Evolutionary conservation across 2,888 invertebrate genomes (phyloP).

Genomic region (Amiota mariae): DNA sequence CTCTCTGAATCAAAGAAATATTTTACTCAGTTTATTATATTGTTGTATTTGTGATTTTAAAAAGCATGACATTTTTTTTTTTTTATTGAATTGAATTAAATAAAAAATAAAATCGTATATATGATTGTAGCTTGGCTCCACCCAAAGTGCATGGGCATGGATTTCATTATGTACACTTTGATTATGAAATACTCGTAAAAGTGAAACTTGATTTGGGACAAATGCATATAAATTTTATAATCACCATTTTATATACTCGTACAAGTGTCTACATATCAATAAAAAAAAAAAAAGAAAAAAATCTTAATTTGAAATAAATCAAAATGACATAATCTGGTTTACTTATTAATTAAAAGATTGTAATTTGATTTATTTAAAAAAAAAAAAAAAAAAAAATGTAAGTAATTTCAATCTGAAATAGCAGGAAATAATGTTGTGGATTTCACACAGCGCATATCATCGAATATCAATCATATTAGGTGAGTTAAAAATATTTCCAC

Average conservation of each 20-base stretch:
- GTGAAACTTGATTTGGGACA: conserved; percentile 18
- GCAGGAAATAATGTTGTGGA: no score
- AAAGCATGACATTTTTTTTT: background rate
- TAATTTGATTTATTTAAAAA: no score
- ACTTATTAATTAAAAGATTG: no score
- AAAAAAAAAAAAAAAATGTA: no score
- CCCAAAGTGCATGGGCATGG: conserved; percentile 13
- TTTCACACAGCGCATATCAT: no score
- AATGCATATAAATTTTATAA: no score
- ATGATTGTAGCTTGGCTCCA: conserved; percentile 7
- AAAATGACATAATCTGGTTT: no score
- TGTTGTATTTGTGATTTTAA: conserved; percentile 12
- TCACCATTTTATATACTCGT: no score
- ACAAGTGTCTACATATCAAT: background rate
- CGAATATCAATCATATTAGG: no score
- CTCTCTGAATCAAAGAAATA: background rate
- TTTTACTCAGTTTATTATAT: background rate
- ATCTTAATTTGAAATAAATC: background rate
- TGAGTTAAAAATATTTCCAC: no score
- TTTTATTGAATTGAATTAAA: conserved; percentile 9
- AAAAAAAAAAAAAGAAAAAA: background rate
- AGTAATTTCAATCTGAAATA: no score
- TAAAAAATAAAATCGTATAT: background rate
- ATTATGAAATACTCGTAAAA: conserved; percentile 25
- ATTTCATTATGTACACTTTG: background rate